Conservation (phyloP, 2,888 invertebrate species). For the Tenthredo notha region DNA sequence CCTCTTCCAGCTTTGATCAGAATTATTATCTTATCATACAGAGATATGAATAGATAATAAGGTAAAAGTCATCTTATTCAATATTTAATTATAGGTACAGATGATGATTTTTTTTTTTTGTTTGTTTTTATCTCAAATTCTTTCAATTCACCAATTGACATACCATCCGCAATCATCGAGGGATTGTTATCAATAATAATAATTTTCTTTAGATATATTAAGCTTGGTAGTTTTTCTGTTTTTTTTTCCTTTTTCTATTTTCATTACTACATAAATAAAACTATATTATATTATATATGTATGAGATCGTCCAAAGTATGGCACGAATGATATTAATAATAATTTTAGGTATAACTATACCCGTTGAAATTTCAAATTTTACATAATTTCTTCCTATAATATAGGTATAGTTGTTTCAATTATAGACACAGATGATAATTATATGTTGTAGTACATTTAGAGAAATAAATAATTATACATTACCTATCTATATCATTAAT, state of each 20-base stretch:
- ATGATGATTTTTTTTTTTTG: neutral
- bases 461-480: neutral
- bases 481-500: neutral
- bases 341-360: no score
- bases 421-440: neutral
- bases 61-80: neutral
- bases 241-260: no score
- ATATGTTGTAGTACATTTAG: neutral
- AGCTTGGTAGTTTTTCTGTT: no score
- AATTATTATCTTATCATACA: slow-evolving; percentile 31
- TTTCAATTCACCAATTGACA: neutral
- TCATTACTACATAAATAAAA: no score
- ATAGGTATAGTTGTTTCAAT: neutral
- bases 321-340: no score
- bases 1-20: slow-evolving; percentile 63
- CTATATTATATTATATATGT: no score
- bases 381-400: no score
- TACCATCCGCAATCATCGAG: neutral
- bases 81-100: neutral
- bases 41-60: neutral
- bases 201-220: no score
- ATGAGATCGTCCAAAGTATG: no score
- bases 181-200: neutral
- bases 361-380: no score
- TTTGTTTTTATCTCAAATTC: neutral